Evolutionary conservation across 2,888 invertebrate genomes (phyloP), one percentile per base, ranked within the genome.

Genomic region (Coenonympha arcania): DNA sequence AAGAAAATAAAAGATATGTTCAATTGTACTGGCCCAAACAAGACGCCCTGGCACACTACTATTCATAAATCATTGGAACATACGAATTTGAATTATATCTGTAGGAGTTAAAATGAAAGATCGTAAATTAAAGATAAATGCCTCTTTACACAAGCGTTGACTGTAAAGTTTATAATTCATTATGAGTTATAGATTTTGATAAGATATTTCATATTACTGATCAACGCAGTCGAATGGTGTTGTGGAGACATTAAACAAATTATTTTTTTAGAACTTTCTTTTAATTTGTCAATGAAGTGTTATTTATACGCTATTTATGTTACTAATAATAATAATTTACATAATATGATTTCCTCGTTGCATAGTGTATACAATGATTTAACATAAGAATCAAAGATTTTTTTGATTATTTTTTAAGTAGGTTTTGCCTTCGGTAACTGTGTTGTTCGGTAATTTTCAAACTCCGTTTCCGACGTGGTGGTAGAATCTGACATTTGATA

Each of bases 51-150:
- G 13, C 22, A 15, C 11, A 43, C 42, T 20, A 31, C 31, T 26
- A 36, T 15, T 30, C 30, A 43, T 54, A 52, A 39, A 44, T 50
- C 54, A 42, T 49, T 19, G 26, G 39, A 49, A 40, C 39, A 30
- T 19, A 33, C 43, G 45, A 34, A 31, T 40, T 51, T 55, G 53
- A 61, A 59, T 56, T 58, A 58, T 52, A 49, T 39, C 42, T 37
- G 48, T 41, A 47, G 37, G 44, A 16, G 5, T 33, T 33, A 52
- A 55, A 57, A 57, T 44, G 55, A 46, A 37, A 34, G 40, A 43
- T 53, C 52, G 51, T 63, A 61, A 59, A 60, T 64, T 59, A 50
- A 33, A 49, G 46, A 53, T 56, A 55, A 62, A 56, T 53, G 53
- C 59, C 47, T 52, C 55, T 55, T 55, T 48, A 48, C 52, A 52